Evolutionary conservation across 2,113 vertebrate species (phyloP), one percentile per base, ranked within the genome.

Genomic region (Python bivittatus): DNA sequence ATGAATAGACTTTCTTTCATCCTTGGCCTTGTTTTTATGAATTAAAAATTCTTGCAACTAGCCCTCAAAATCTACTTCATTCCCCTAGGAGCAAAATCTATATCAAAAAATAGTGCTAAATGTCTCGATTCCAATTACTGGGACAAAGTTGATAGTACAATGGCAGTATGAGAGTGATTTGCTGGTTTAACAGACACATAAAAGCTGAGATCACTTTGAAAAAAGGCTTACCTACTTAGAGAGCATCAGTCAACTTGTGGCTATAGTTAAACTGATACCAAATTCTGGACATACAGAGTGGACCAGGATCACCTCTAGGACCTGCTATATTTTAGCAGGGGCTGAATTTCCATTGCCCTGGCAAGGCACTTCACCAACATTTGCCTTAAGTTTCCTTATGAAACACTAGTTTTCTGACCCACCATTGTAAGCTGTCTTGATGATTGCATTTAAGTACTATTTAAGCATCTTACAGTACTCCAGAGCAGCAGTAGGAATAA

Each of bases 121-220:
- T 60, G 25, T 25, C 7, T 60, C 23, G 58, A 27, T 60, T 60
- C 58, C 48, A 48, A 48, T 48, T 48, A 48, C 68, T 48, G 85
- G 91, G 68, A 83, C 44, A 92, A 79, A 88, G 83, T 20, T 52
- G 93, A 93, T 89, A 90, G n/a, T 0, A 84, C 90, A 93, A 91
- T 87, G 22, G 17, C 83, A 84, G 22, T 84, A 84, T 84, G 38
- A 44, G 22, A 84, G 42, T 9, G 6, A 84, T 44, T 84, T 48
- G 23, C 42, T 84, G 83, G 10, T 44, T 84, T 84, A 84, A 22
- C 20, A 42, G 7, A 44, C 23, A 60, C 7, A 9, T 60, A 60
- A 27, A 25, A n/a, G n/a, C n/a, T 27, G 25, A 25, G 1, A 23
- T 58, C 22, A 23, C 57, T 23, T 58, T 58, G 6, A 20, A 22